Base-by-base conservation (phyloP, 2,113 vertebrate genomes). In the Megaptera novaeangliae region DNA sequence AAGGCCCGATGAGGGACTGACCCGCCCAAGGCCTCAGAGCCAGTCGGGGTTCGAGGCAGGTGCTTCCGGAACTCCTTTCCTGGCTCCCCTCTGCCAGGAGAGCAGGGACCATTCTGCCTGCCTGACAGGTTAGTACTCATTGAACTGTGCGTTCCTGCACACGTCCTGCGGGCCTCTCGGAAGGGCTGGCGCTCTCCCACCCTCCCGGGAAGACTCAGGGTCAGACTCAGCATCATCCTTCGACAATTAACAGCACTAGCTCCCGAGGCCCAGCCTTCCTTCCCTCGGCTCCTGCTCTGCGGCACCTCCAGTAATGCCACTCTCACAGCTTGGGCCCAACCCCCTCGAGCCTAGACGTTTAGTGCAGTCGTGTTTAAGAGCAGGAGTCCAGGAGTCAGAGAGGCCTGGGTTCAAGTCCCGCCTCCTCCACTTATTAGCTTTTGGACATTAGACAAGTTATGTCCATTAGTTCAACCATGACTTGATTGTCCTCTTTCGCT, bases 231-330 rank as follows among this genome's bases (percentile, higher is more conserved):
- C 75, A 25, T 1, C 3, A 36, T 36, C 31, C 29, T 75, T 55
- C 17, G 34, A 27, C 31, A 46, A 2, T 86, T 10, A 63, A 36
- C 3, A 31, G 14, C 25, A n/a, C 31, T 1, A 64, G 89, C 31
- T 29, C 34, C 69, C 1, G 2, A 49, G 15, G 20, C 52, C 61
- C 29, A 3, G 49, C 31, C 18, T 46, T 68, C 41, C 31, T 64
- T 69, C 34, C 81, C 8, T 14, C 31, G 4, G 34, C 74, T 44
- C 66, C 57, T 81, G 31, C 75, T 15, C 59, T 39, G 36, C 13
- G 49, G 57, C 8, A 29, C 49, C 41, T 66, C 23, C 6, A 0
- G 20, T 34, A 64, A 59, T 0, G 6, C n/a, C 29, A 1, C 15
- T 49, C 39, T 59, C 57, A 18, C 66, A 36, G 11, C 77, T 39